A percentile compares a stretch with the other conserved stretches of the same genome.
phyloP scores from a whole-genome alignment of 30 jellyfish, hydroid and myxozoan species.

The Aurelia coerulea region DNA sequence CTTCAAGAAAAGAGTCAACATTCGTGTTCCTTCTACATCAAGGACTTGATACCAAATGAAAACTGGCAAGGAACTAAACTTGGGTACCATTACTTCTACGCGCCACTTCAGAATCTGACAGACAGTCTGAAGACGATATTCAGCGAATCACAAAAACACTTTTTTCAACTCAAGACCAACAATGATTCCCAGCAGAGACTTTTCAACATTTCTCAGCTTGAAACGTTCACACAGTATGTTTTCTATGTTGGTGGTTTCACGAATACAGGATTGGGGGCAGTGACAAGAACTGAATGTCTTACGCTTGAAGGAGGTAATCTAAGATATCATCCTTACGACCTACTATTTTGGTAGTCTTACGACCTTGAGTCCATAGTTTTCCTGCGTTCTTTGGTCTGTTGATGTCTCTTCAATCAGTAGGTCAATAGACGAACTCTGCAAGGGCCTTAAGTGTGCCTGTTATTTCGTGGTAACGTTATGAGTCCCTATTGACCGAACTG shows the following conservation, averaged over 20 bases:
- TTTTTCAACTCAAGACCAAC: not conserved
- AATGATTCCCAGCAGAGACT: no score
- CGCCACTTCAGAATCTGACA: not conserved
- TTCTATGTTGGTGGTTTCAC: slow-evolving; percentile 53
- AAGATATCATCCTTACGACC: no score
- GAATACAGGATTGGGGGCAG: slow-evolving; percentile 45
- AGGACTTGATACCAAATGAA: not conserved
- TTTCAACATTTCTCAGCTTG: not conserved
- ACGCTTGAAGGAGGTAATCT: slow-evolving; percentile 33
- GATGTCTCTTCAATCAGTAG: no score
- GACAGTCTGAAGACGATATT: not conserved
- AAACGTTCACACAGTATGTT: slow-evolving; percentile 20
- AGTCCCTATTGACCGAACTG: no score
- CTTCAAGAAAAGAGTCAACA: not conserved
- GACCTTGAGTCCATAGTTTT: no score
- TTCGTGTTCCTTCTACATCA: not conserved
- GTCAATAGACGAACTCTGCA: no score
- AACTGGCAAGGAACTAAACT: slow-evolving; percentile 13
- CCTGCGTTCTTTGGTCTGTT: no score
- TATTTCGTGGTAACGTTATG: no score
- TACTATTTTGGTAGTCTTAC: no score
- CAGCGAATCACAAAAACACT: not conserved
- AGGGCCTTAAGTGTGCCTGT: no score
- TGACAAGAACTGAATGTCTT: slow-evolving; percentile 23
- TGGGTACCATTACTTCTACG: slow-evolving; percentile 1